Evolutionary conservation across 2,113 vertebrate species (phyloP), one percentile per base, ranked within the genome.

Genomic region (Diglossa brunneiventris): DNA sequence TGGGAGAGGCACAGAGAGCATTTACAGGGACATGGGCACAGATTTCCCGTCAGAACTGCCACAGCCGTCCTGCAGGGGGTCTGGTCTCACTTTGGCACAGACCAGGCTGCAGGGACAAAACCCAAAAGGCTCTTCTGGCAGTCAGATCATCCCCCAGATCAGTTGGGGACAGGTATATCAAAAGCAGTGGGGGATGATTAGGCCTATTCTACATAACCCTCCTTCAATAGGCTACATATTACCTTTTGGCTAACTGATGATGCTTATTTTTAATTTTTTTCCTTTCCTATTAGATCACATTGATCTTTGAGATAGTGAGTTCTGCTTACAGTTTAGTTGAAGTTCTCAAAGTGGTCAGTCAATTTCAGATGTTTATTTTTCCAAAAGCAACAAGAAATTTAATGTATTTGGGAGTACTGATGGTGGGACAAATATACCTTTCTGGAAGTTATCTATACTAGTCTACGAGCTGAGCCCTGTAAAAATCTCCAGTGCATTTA

Each of bases 21-120:
- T 53, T 50, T 10, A 12, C 28, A 42, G 27, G 12, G 41, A 17
- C 6, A 13, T 0, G 0, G 35, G 13, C 6, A 75, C 14, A 16
- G 52, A 46, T 83, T 83, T 70, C 39, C 63, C 15, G 2, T 4
- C 6, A 46, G 56, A n/a, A 1, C 16, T 75, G 67, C 22, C 58
- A 28, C 64, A 44, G 33, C 9, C 35, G 31, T 11, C 47, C 52
- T 46, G 31, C 27, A 10, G 13, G 16, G 28, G 31, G 6, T 44
- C 41, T 78, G 2, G 0, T 42, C 37, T 42, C 31, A 4, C 79
- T 53, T 13, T 30, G 63, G 58, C 44, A 73, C 53, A 28, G 7
- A 7, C 39, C 15, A 17, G 1, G 1, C 22, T 84, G 78, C 1
- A 1, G n/a, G 42, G n/a, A n/a, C 18, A 78, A 42, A 89, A 30